phyloP scores from a whole-genome alignment of 1,140 invertebrate species.

The Meloidogyne hapla region DNA sequence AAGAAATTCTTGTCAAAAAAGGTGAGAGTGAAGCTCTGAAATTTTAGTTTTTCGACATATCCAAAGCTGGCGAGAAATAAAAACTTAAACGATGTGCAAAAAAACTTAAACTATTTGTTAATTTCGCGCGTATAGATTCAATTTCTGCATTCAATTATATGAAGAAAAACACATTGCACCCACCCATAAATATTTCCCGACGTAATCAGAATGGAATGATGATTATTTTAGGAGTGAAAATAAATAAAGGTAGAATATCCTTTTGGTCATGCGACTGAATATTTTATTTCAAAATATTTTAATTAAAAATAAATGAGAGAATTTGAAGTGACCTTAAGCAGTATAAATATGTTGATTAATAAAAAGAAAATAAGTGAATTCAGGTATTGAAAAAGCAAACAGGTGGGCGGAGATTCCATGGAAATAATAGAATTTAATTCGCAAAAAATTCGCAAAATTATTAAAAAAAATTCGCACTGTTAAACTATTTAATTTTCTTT shows the following conservation, averaged over 20 bases:
- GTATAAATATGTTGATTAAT: too few relatives aligned
- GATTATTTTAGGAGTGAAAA: background rate
- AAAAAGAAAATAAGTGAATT: background rate
- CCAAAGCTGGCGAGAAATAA: too few relatives aligned
- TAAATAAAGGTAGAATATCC: background rate
- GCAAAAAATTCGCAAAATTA: background rate
- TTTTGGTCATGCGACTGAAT: background rate
- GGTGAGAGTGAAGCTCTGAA: too few relatives aligned
- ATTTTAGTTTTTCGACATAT: too few relatives aligned
- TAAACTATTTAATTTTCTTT: background rate
- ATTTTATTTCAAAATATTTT: background rate
- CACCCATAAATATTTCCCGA: background rate
- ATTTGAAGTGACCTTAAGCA: too few relatives aligned
- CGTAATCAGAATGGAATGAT: conserved; percentile 3
- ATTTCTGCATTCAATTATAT: background rate
- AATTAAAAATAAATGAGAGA: background rate
- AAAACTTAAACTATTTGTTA: too few relatives aligned
- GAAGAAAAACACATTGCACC: background rate
- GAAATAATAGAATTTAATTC: background rate
- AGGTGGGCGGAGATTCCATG: background rate
- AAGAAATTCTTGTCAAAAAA: too few relatives aligned
- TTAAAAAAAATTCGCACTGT: background rate
- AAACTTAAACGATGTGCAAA: too few relatives aligned
- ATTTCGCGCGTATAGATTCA: too few relatives aligned
- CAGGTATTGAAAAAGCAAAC: background rate